Evolutionary conservation across 2,113 vertebrate genomes (phyloP).

Genomic region (Acrocephalus arundinaceus): DNA sequence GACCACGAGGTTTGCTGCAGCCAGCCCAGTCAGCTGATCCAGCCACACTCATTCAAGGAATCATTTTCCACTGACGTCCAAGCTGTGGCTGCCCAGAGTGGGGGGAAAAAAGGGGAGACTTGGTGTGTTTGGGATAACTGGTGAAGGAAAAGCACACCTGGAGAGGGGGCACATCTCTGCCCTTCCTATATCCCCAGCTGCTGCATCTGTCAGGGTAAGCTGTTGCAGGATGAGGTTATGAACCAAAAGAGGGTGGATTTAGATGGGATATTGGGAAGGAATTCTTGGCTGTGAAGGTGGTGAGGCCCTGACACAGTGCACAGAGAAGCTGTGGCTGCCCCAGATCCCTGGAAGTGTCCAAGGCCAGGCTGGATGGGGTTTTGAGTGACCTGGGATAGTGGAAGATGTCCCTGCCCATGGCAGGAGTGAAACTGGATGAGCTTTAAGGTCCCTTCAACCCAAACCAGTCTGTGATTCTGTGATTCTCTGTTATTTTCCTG

Average conservation of each 20-base stretch:
- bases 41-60: constrained; percentile 38
- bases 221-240: neutral
- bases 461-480: neutral
- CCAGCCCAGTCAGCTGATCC: constrained; percentile 39
- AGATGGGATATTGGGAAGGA: neutral
- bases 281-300: accelerated
- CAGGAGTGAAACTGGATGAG: accelerated
- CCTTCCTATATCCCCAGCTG: accelerated
- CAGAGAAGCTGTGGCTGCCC: neutral
- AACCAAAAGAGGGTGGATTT: neutral
- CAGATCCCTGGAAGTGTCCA: neutral
- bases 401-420: neutral
- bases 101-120: neutral
- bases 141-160: neutral
- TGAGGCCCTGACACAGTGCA: neutral
- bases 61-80: constrained; percentile 40
- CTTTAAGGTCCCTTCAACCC: neutral
- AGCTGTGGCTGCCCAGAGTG: neutral
- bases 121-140: neutral
- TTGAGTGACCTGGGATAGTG: accelerated
- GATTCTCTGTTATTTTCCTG: neutral
- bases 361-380: accelerated
- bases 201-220: neutral
- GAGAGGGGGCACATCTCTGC: neutral
- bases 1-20: constrained; percentile 21